Evolutionary conservation across 2,113 vertebrate genomes (phyloP).

Genomic region (Lasiurus cinereus): DNA sequence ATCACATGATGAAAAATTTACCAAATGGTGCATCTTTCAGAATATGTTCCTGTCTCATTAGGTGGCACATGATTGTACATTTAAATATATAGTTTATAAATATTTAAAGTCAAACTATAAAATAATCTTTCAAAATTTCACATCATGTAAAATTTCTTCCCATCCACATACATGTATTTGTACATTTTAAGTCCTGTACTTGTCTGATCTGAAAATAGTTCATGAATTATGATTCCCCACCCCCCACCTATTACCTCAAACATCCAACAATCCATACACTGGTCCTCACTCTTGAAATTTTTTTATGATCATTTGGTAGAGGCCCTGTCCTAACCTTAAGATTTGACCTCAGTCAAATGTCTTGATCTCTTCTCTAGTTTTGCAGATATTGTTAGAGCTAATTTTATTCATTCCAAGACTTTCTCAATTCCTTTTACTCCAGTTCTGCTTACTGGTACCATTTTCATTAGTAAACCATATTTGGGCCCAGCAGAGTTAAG

Average conservation of each 20-base stretch:
- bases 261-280: background rate
- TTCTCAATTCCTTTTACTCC: background rate
- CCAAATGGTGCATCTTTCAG: background rate
- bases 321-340: background rate
- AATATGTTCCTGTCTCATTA: background rate
- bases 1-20: background rate
- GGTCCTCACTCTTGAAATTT: background rate
- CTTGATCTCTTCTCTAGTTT: background rate
- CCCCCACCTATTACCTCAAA: accelerated
- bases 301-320: background rate
- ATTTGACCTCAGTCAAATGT: background rate
- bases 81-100: background rate
- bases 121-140: background rate
- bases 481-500: background rate
- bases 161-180: background rate
- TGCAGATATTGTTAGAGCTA: background rate
- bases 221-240: background rate
- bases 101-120: background rate
- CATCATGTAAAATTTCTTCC: background rate
- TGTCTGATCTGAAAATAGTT: background rate
- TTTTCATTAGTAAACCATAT: background rate
- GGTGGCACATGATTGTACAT: background rate
- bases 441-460: background rate
- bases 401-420: background rate
- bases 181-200: background rate